Conservation (phyloP, 2,797 vertebrate genomes). For the Mormyrops boulengeri region DNA sequence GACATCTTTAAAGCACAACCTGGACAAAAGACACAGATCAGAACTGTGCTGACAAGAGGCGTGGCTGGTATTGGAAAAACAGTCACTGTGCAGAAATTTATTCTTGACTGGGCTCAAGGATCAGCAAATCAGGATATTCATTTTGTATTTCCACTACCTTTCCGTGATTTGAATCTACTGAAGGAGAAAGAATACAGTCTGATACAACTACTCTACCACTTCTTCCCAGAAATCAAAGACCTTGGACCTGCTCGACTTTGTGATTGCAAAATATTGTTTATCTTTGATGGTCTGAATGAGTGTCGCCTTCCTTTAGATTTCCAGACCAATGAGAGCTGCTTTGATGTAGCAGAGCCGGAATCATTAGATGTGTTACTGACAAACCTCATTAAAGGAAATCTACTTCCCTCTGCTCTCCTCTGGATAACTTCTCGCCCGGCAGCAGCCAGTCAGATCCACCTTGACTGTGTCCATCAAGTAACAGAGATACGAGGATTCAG, state of each 20-base stretch:
- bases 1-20: conserved; percentile 8
- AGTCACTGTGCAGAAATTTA: not conserved
- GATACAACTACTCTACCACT: not conserved
- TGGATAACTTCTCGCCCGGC: not conserved
- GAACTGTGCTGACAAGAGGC: conserved; percentile 19
- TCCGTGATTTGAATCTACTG: conserved; percentile 5
- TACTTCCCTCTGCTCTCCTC: conserved; percentile 26
- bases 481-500: not conserved
- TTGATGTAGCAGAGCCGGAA: conserved; percentile 1
- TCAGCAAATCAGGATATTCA: not conserved
- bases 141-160: not conserved
- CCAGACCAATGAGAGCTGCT: not conserved
- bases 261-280: not conserved
- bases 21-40: not conserved
- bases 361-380: not conserved
- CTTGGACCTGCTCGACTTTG: not conserved
- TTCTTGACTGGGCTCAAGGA: not conserved
- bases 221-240: not conserved
- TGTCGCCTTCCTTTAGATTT: not conserved
- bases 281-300: not conserved
- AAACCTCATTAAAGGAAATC: conserved; percentile 26
- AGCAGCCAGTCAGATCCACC: not conserved
- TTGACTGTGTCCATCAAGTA: not conserved
- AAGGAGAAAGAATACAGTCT: not conserved
- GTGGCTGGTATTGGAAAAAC: conserved; percentile 17